Conservation (phyloP, 2,113 vertebrate genomes). For the Barnardius zonarius region DNA sequence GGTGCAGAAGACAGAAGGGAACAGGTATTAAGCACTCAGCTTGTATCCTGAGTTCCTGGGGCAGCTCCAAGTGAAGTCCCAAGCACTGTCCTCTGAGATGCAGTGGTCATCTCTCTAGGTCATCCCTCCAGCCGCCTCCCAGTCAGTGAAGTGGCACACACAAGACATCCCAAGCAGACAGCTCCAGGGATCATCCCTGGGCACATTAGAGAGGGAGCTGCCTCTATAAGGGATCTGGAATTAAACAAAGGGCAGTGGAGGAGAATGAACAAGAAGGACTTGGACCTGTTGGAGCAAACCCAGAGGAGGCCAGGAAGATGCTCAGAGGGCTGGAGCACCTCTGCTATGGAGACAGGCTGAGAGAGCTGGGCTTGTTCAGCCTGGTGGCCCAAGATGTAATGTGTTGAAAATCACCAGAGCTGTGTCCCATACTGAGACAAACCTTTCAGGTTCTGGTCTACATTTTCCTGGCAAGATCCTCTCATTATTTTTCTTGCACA, state of each 20-base stretch:
- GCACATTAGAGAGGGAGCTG: not conserved
- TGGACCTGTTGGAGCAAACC: not conserved
- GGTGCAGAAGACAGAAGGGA: not conserved
- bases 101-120: not conserved
- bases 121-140: not conserved
- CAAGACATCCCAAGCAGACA: not conserved
- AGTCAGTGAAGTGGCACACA: not conserved
- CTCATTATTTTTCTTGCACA: not conserved
- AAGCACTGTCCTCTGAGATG: not conserved
- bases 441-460: not conserved
- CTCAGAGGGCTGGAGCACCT: not conserved
- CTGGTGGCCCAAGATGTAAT: not conserved
- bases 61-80: not conserved
- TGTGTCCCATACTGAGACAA: not conserved
- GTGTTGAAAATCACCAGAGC: not conserved
- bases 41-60: not conserved
- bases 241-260: not conserved
- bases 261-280: rapidly evolving
- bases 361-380: not conserved
- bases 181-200: not conserved
- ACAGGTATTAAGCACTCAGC: not conserved
- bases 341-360: not conserved
- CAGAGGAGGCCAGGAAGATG: not conserved
- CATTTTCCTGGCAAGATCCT: not conserved
- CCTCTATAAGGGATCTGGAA: not conserved